Evolutionary conservation across 1,140 invertebrate species (phyloP).

Genomic region (Frieseomelitta varia): DNA sequence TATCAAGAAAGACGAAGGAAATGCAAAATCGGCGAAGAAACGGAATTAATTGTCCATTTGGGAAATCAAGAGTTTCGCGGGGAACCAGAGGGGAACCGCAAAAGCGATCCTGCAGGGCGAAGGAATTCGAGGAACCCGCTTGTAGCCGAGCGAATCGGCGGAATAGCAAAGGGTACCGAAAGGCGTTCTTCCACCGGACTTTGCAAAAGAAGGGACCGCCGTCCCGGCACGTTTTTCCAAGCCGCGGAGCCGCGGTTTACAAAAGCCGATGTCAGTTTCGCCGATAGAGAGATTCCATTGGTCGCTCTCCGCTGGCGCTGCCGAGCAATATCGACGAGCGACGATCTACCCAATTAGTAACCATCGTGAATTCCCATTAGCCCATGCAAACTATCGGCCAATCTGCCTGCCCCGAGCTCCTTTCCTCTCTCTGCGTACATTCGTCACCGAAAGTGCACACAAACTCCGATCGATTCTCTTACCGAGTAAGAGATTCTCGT

Average conservation of each 20-base stretch:
- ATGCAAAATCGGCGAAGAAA: background rate
- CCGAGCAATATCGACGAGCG: slow-evolving; percentile 70
- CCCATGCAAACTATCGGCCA: slow-evolving; percentile 68
- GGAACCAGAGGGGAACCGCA: slow-evolving; percentile 32
- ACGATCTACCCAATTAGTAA: slow-evolving; percentile 77
- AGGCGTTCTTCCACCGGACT: slow-evolving; percentile 43
- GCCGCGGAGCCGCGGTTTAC: slow-evolving; percentile 50
- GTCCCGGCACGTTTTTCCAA: slow-evolving; percentile 64
- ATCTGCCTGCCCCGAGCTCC: slow-evolving; percentile 58
- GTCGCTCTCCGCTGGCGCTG: slow-evolving; percentile 49
- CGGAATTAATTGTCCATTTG: slow-evolving; percentile 59
- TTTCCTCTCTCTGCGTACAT: slow-evolving; percentile 51
- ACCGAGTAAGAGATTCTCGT: too few relatives aligned
- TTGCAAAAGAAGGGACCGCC: slow-evolving; percentile 59
- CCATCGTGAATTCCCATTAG: slow-evolving; percentile 75
- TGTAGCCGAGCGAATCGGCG: slow-evolving; percentile 51
- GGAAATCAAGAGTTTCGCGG: slow-evolving; percentile 51
- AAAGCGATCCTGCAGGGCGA: slow-evolving; percentile 35
- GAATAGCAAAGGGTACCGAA: slow-evolving; percentile 60
- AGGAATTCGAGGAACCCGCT: slow-evolving; percentile 59
- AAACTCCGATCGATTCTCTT: background rate
- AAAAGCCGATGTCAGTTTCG: slow-evolving; percentile 69
- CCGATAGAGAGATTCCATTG: slow-evolving; percentile 71
- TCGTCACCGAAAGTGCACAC: slow-evolving; percentile 59
- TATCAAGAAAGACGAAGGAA: background rate